These are phyloP conservation scores for Eupithecia subumbrata DNA, from an alignment of 2,888 invertebrate species.

Conservation along the genomic window DNA sequence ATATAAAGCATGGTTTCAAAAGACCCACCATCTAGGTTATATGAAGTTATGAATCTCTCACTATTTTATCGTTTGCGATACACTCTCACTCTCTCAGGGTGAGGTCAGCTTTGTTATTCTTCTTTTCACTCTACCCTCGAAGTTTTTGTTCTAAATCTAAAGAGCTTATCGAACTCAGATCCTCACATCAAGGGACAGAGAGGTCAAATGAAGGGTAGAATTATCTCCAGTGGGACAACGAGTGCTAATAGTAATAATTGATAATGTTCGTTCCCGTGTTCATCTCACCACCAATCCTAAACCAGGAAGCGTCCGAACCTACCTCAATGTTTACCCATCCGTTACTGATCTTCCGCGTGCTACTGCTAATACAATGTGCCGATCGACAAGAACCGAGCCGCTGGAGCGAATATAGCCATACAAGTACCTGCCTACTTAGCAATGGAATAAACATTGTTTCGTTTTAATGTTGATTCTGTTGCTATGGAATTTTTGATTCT, in stretches of 20 bases:
- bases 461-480: background rate
- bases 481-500: background rate
- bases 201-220: background rate
- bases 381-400: conserved; percentile 27
- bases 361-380: conserved; percentile 27
- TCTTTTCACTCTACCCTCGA: background rate
- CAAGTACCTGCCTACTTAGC: conserved; percentile 15
- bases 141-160: background rate
- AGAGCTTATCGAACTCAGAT: background rate
- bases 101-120: background rate
- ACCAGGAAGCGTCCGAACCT: conserved; percentile 30
- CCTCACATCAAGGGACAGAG: background rate
- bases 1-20: background rate
- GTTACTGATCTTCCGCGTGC: conserved; percentile 34
- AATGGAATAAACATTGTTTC: conserved; percentile 4
- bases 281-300: background rate
- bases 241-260: background rate
- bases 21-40: background rate
- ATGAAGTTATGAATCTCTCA: background rate
- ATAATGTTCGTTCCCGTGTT: background rate
- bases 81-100: background rate
- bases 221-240: background rate
- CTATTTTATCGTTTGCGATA: background rate
- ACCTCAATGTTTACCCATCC: conserved; percentile 42
- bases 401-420: conserved; percentile 7